These are phyloP conservation scores for Tetranychus piercei DNA, from an alignment of 2,888 invertebrate genomes.

Conservation along the genomic window DNA sequence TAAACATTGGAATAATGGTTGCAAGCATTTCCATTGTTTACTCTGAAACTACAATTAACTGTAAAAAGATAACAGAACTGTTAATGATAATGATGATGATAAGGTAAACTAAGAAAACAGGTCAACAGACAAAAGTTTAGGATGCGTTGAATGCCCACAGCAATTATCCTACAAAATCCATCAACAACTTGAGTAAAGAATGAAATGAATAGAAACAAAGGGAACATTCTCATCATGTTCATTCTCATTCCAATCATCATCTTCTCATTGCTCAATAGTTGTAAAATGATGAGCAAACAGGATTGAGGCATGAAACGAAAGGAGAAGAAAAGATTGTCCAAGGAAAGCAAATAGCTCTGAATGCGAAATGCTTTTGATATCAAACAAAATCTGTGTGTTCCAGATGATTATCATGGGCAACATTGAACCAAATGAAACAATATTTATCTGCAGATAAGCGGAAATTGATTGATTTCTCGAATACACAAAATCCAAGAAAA, in stretches of 20 bases:
- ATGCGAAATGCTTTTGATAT: too few species aligned
- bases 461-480: neutral
- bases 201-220: neutral
- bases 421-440: neutral
- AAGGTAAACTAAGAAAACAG: neutral
- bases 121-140: neutral
- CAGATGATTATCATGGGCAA: neutral
- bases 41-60: neutral
- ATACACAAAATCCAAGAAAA: too few species aligned
- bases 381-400: too few species aligned
- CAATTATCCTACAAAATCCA: neutral
- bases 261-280: neutral
- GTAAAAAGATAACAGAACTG: neutral
- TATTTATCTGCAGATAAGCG: neutral
- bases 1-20: too few species aligned
- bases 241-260: neutral
- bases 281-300: neutral
- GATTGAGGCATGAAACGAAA: neutral
- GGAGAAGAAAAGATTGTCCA: too few species aligned
- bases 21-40: too few species aligned
- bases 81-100: neutral
- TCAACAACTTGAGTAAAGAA: neutral
- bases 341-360: too few species aligned
- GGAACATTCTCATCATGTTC: neutral
- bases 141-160: neutral